Conservation (phyloP, 2,113 vertebrate species). For the Emydocephalus ijimae region DNA sequence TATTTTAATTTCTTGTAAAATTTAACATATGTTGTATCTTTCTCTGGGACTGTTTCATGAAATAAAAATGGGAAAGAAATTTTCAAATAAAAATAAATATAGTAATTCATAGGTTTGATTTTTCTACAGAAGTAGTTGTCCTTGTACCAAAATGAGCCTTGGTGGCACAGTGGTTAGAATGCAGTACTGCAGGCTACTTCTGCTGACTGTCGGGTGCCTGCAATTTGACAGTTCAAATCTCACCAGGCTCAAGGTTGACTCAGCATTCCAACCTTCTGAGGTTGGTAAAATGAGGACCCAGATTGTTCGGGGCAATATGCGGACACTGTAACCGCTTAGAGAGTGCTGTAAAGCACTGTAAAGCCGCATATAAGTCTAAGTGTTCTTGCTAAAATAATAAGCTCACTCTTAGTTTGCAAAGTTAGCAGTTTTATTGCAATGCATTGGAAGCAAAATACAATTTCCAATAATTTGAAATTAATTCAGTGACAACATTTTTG, state of each 20-base stretch:
- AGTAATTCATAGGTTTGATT: not conserved
- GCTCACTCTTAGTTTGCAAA: not conserved
- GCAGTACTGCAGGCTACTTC: too few species aligned
- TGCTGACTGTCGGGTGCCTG: too few species aligned
- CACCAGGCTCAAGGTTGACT: too few species aligned
- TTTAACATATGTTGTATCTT: not conserved
- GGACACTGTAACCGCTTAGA: too few species aligned
- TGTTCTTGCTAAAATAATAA: not conserved
- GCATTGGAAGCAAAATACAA: not conserved
- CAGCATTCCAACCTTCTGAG: too few species aligned
- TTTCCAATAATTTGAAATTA: not conserved
- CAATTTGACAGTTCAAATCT: too few species aligned
- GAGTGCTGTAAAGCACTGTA: too few species aligned
- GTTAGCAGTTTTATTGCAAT: constrained; percentile 18
- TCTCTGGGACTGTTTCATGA: not conserved
- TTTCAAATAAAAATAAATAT: not conserved
- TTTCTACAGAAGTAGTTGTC: not conserved
- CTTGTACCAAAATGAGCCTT: not conserved
- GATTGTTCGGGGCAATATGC: too few species aligned
- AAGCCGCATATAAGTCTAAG: too few species aligned
- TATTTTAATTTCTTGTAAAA: not conserved
- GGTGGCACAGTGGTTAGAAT: too few species aligned
- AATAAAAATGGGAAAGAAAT: not conserved
- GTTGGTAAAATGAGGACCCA: too few species aligned
- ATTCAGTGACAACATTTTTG: not conserved